A percentile compares a stretch with the other conserved stretches of the same genome.
Evolutionary conservation across 2,888 invertebrate genomes (phyloP).

Genomic region (Philaethria dido): DNA sequence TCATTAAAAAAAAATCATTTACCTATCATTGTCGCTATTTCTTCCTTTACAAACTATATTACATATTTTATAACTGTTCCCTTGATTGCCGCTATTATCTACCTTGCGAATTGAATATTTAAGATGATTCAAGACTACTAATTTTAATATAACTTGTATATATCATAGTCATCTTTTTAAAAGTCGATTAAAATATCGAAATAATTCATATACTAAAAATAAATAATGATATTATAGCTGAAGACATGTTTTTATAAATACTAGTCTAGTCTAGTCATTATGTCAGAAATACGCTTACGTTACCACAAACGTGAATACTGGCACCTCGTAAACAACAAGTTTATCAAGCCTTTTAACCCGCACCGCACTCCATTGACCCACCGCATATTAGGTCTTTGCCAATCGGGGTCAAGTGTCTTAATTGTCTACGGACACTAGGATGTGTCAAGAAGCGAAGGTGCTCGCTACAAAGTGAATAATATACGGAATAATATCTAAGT

Average conservation of each 20-base stretch:
- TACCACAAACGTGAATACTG: constrained; percentile 30
- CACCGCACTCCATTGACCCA: constrained; percentile 59
- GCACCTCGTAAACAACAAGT: constrained; percentile 38
- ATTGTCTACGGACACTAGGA: constrained; percentile 58
- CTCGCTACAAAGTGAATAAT: constrained; percentile 23
- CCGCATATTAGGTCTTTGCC: constrained; percentile 55
- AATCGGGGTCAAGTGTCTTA: constrained; percentile 71
- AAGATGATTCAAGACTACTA: too few species aligned
- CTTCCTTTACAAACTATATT: not conserved
- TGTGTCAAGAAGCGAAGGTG: constrained; percentile 40
- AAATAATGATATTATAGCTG: not conserved
- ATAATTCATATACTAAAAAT: not conserved
- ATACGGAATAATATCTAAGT: constrained; percentile 20
- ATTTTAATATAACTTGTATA: too few species aligned
- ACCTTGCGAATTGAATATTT: too few species aligned
- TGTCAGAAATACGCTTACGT: not conserved
- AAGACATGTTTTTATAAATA: not conserved
- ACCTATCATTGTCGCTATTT: too few species aligned
- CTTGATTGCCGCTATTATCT: not conserved
- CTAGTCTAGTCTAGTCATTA: not conserved
- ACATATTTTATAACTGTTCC: not conserved
- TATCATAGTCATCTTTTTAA: too few species aligned
- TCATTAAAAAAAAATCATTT: too few species aligned
- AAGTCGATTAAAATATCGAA: too few species aligned
- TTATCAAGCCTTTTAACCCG: constrained; percentile 56